These are phyloP conservation scores for Chaenocephalus aceratus DNA, from an alignment of 2,113 vertebrate species.

Conservation along the genomic window DNA sequence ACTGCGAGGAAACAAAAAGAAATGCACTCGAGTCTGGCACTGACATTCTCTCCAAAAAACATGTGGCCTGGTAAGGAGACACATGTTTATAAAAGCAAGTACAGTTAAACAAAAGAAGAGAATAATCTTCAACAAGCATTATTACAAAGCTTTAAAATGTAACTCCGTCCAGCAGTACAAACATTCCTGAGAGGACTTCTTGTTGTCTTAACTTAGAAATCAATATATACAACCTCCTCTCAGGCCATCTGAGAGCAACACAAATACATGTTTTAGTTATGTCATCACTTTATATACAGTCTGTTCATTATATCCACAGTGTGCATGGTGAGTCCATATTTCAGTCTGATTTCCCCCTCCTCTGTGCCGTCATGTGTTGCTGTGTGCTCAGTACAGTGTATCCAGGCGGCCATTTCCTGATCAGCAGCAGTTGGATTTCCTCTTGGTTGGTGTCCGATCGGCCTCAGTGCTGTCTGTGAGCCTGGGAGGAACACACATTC, in stretches of 20 bases:
- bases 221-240: conserved; percentile 21
- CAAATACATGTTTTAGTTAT: not conserved
- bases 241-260: not conserved
- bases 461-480: conserved; percentile 86
- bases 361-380: not conserved
- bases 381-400: not conserved
- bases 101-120: not conserved
- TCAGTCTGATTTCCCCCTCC: not conserved
- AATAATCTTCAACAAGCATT: no score
- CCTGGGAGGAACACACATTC: conserved; percentile 74
- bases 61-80: not conserved
- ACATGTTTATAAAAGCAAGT: not conserved
- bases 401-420: not conserved
- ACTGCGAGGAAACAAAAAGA: conserved; percentile 36
- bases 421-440: conserved; percentile 89
- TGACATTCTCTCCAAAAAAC: conserved; percentile 21
- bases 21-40: not conserved
- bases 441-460: conserved; percentile 78
- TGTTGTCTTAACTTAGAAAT: conserved; percentile 28
- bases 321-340: not conserved
- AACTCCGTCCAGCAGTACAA: conserved; percentile 6
- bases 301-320: not conserved
- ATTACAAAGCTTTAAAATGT: not conserved
- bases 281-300: not conserved
- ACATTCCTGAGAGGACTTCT: conserved; percentile 50